Conservation (phyloP, 2,113 vertebrate genomes). For the Muntiacus reevesi region DNA sequence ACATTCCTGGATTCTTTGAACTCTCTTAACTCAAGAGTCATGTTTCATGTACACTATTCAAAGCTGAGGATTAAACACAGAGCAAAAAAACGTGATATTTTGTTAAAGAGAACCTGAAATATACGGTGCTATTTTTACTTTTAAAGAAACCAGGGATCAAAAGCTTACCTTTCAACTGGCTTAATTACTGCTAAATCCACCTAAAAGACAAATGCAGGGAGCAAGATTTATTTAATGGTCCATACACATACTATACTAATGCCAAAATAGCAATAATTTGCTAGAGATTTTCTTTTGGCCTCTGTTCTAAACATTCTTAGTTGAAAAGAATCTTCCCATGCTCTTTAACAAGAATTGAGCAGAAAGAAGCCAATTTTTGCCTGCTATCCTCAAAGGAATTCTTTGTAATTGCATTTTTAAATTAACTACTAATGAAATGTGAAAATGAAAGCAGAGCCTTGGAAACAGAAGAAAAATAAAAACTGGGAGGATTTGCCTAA, state of each 20-base stretch:
- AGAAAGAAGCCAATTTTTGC: constrained; percentile 6
- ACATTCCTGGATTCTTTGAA: not conserved
- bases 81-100: not conserved
- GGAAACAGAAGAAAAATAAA: constrained; percentile 22
- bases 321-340: not conserved
- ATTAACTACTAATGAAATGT: constrained; percentile 50
- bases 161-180: not conserved
- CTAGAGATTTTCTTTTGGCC: not conserved
- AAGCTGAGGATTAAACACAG: not conserved
- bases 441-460: not conserved
- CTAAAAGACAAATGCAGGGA: not conserved
- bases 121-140: not conserved
- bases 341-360: not conserved
- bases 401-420: constrained; percentile 54
- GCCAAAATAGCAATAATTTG: not conserved
- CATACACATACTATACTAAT: not conserved
- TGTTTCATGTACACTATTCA: not conserved
- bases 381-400: constrained; percentile 21
- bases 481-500: not conserved
- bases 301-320: not conserved
- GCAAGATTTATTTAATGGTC: not conserved
- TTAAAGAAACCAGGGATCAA: not conserved
- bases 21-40: not conserved
- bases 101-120: not conserved
- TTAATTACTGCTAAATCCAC: not conserved